phyloP scores from a whole-genome alignment of 2,888 invertebrate genomes.

The Formica aserva region DNA sequence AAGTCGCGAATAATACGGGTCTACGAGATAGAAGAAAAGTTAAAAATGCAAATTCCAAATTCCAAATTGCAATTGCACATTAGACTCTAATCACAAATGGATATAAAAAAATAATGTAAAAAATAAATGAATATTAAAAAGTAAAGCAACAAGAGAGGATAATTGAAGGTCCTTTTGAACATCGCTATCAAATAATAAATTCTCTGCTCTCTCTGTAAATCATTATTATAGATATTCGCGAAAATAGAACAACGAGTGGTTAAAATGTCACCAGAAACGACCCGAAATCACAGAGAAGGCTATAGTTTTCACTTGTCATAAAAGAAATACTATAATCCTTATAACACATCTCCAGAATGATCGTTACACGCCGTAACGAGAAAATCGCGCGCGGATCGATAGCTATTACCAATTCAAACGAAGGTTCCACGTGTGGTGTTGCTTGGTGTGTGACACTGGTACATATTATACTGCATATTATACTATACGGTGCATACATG shows the following conservation, averaged over 20 bases:
- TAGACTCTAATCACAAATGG: not conserved
- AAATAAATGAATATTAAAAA: not conserved
- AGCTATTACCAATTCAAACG: slow-evolving; percentile 49
- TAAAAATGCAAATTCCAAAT: too few relatives aligned
- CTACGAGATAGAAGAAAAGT: not conserved
- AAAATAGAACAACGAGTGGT: slow-evolving; percentile 10
- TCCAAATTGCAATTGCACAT: not conserved
- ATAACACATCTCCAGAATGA: not conserved
- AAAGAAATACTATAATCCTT: not conserved
- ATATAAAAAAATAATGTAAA: too few relatives aligned
- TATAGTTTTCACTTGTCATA: not conserved
- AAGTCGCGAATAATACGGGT: not conserved
- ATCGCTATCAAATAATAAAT: not conserved
- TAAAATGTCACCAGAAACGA: slow-evolving; percentile 10
- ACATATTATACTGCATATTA: not conserved
- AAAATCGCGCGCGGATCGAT: slow-evolving; percentile 42
- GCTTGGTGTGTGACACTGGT: not conserved
- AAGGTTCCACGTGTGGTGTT: slow-evolving; percentile 6
- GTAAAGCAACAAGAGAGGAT: not conserved
- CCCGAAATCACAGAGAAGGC: not conserved
- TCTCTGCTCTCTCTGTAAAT: not conserved
- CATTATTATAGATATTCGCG: not conserved
- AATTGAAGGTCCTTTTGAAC: not conserved
- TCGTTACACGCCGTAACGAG: slow-evolving; percentile 28
- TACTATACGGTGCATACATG: not conserved